Evolutionary conservation across 1,140 invertebrate genomes (phyloP), one percentile per base, ranked within the genome.

Genomic region (Orius insidiosus): DNA sequence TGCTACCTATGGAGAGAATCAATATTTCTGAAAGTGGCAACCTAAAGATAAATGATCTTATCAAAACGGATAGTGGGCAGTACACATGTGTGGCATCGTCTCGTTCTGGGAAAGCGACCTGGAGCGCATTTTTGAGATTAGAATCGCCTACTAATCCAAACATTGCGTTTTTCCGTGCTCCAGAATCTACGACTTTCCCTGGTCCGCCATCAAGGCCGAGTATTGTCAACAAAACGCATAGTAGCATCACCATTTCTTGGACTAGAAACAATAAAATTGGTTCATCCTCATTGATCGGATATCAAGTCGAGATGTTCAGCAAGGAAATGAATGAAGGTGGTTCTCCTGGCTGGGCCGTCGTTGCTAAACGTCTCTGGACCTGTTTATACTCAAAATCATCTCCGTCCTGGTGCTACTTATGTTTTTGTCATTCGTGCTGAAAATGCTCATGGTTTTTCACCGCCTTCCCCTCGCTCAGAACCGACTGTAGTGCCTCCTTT

Each of bases 81-180:
- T 86, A 89, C 64, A 83, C 85, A 1, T 84, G 86, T 60, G 77
- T 83, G 19, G 85, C 82, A 3, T 80, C 79, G 1, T 85, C 81
- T n/a, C 74, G 76, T 44, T 82, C 84, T 24, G 83, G 87, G 46
- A 76, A 81, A 67, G 85, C 85, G 36, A 79, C 82, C 0, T 90
- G 86, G 85, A 80, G 75, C 50, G 84, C 84, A 1, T 71, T 74
- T 18, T 65, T 94, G 2, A 64, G 74, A 37, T 82, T 92, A 1
- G 79, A 82, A 56, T 70, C 74, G 50, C 80, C 81, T 10, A 84
- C 76, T 49, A 85, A 88, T 66, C 81, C 83, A 9, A 85, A 82
- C 55, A 80, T 83, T 10, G 76, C 80, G 53, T 86, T 86, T 62
- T 81, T 81, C 57, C 72, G 83, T 52, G 77, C 80, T 10, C 80